These are phyloP conservation scores for Drymodes brunneopygia DNA, from an alignment of 2,113 vertebrate genomes.

Conservation along the genomic window DNA sequence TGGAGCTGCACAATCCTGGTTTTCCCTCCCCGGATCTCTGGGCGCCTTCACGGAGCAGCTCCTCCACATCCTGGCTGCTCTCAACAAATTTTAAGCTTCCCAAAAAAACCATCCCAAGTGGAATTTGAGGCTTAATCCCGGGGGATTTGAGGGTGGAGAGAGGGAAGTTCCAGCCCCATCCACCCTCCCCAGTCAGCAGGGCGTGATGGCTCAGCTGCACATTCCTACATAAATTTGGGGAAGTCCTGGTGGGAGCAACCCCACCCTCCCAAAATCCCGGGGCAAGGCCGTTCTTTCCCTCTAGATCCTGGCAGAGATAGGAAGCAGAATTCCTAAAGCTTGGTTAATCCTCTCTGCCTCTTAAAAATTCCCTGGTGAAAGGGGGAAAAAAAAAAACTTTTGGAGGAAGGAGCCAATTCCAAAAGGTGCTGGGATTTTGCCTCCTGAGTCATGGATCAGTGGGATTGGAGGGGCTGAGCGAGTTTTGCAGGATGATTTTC, in stretches of 20 bases:
- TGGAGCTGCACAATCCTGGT: neutral
- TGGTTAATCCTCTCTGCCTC: neutral
- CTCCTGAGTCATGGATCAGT: neutral
- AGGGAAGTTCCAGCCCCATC: neutral
- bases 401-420: neutral
- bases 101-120: neutral
- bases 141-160: neutral
- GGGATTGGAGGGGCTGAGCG: neutral
- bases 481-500: neutral
- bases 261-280: neutral
- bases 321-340: neutral
- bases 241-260: neutral
- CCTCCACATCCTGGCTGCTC: neutral
- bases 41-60: neutral
- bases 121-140: neutral
- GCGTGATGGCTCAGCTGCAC: fast-evolving
- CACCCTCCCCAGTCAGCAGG: neutral
- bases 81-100: neutral
- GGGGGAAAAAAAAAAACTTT: neutral
- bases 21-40: neutral
- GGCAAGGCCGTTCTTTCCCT: neutral
- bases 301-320: neutral
- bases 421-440: neutral
- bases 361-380: neutral
- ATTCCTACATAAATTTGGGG: slow-evolving; percentile 13